A percentile compares a stretch with the other conserved stretches of the same genome.
Conservation (phyloP, 37 sponge, comb jelly and placozoan species). For the Beroe ovata region DNA sequence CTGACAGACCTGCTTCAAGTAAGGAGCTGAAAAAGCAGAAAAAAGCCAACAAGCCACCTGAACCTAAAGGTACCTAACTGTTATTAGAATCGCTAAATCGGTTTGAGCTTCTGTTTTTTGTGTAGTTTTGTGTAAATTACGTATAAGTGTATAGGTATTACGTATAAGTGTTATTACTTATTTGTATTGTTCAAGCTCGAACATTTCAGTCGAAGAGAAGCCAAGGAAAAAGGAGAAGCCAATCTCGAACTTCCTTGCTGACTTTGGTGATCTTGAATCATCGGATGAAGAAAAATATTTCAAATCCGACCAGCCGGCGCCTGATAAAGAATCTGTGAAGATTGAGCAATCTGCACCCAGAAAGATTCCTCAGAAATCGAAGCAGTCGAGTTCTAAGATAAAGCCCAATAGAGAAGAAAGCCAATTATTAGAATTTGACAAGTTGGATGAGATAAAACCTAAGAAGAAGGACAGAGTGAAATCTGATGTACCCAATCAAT, state of each 20-base stretch:
- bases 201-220: constrained; percentile 21
- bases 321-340: background rate
- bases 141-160: too few species aligned
- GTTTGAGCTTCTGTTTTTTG: too few species aligned
- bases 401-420: background rate
- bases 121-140: too few species aligned
- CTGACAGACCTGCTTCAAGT: background rate
- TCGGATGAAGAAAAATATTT: constrained; percentile 56
- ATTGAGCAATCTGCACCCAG: background rate
- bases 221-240: background rate
- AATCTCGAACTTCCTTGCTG: constrained; percentile 13
- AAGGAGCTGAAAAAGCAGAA: constrained; percentile 23
- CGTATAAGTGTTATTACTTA: too few species aligned
- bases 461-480: constrained; percentile 11
- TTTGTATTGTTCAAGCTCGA: too few species aligned
- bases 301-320: background rate
- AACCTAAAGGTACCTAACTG: background rate
- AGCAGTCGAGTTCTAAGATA: background rate
- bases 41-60: background rate
- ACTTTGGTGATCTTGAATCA: constrained; percentile 49
- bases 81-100: too few species aligned
- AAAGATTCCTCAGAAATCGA: background rate
- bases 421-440: constrained; percentile 37
- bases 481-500: background rate
- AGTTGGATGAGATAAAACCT: constrained; percentile 1